Evolutionary conservation across 2,888 invertebrate genomes (phyloP), one percentile per base, ranked within the genome.

Genomic region (Apomyelois bistriatella): DNA sequence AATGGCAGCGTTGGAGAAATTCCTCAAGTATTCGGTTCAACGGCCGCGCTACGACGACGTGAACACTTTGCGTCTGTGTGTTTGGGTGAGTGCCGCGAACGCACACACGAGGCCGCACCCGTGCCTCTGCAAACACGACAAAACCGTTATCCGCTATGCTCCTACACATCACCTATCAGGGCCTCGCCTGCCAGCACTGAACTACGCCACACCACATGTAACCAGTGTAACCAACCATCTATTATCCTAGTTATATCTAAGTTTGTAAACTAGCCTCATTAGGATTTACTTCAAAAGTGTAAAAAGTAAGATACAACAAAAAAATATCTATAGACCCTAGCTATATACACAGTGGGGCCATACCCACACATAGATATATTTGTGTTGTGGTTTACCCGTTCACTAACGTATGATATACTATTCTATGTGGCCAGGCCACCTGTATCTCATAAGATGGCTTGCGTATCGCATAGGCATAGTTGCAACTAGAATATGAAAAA

Each of bases 1-100:
- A 64, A 75, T 74, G 73, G 75, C 74, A 76, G 71, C 74, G 73
- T 76, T 83, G 82, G 88, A 90, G 90, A 90, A 89, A 90, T 90
- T 89, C 89, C 88, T 88, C 74, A 71, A 78, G 86, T 85, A 82
- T 85, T 84, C 86, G 87, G 89, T 89, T 90, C 89, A 89, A 89
- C 79, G 88, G 85, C 89, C 89, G 87, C 84, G 73, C 78, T 73
- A 73, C 70, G 75, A 73, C 70, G 75, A 79, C 79, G 81, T 78
- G 76, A 78, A 72, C 78, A 74, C 68, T 64, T 65, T 70, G 72
- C 72, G 80, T 62, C 67, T 76, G 79, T 78, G 81, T 82, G 82
- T 71, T 72, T 78, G 72, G 70, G 76, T 73, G 74, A 73, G 74
- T 71, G 66, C 72, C 74, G 73, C 77, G 61, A 72, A 79, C 87